phyloP scores from a whole-genome alignment of 2,113 vertebrate genomes.

The Phalacrocorax brasilianus region DNA sequence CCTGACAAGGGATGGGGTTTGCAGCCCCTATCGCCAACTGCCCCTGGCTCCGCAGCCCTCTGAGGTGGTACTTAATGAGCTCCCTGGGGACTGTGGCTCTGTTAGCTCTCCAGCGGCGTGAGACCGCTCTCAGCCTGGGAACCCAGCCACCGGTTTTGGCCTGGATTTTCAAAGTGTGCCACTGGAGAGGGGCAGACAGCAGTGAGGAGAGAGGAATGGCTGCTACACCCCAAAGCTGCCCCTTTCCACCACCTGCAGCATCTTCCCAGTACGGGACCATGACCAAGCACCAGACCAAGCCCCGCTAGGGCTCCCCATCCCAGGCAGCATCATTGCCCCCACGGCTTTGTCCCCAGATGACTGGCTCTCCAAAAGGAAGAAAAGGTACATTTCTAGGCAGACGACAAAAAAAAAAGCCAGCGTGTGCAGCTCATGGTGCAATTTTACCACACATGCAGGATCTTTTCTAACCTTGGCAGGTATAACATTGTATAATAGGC shows the following conservation, averaged over 20 bases:
- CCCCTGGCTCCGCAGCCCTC: not conserved
- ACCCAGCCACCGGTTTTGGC: not conserved
- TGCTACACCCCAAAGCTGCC: not conserved
- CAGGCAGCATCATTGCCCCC: not conserved
- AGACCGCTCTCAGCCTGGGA: not conserved
- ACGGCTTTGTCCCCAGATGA: fast-evolving
- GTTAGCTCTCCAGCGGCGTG: fast-evolving
- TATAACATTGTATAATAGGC: constrained; percentile 36
- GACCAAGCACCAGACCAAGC: not conserved
- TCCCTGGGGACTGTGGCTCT: not conserved
- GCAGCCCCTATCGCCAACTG: not conserved
- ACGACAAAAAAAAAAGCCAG: not conserved
- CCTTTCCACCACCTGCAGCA: not conserved
- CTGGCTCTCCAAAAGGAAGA: not conserved
- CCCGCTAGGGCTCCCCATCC: not conserved
- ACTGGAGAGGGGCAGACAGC: not conserved
- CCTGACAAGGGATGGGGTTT: not conserved
- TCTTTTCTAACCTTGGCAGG: constrained; percentile 49
- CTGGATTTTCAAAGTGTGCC: not conserved
- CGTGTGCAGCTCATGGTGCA: not conserved
- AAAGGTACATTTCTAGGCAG: not conserved
- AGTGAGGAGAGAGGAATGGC: fast-evolving
- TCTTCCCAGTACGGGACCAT: not conserved
- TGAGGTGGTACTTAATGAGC: not conserved
- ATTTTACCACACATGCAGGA: not conserved